Evolutionary conservation across 2,797 vertebrate species (phyloP).

Genomic region (Phaenicophaeus curvirostris): DNA sequence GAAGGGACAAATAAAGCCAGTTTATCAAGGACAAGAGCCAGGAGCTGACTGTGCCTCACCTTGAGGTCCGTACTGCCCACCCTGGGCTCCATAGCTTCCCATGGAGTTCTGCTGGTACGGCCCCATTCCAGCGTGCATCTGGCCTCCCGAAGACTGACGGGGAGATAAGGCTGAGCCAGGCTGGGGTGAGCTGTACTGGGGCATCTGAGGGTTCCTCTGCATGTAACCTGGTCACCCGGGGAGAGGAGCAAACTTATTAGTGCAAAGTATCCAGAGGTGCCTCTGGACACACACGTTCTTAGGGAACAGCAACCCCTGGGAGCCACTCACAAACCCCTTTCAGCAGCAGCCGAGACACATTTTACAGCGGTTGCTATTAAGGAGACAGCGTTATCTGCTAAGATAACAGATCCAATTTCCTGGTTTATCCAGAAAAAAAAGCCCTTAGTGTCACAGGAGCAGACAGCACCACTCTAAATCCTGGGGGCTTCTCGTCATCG

Average conservation of each 20-base stretch:
- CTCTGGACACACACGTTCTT: neutral
- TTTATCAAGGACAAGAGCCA: neutral
- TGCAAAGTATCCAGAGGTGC: neutral
- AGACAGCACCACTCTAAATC: too few species aligned
- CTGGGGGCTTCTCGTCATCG: too few species aligned
- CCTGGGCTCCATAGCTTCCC: conserved; percentile 92
- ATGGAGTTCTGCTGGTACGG: conserved; percentile 98
- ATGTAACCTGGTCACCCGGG: conserved; percentile 85
- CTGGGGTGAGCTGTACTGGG: conserved; percentile 94
- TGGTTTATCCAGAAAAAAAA: neutral
- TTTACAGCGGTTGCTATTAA: neutral
- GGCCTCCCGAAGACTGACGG: conserved; percentile 93
- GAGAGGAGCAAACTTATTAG: neutral
- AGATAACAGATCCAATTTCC: conserved; percentile 43
- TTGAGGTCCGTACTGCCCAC: conserved; percentile 95
- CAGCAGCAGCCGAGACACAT: neutral
- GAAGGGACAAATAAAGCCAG: neutral
- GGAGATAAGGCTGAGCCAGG: conserved; percentile 95
- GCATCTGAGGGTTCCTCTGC: conserved; percentile 96
- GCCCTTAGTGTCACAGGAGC: too few species aligned
- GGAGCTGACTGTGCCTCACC: conserved; percentile 69
- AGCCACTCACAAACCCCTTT: neutral
- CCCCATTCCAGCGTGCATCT: conserved; percentile 95
- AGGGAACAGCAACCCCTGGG: neutral
- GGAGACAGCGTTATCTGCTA: neutral